A percentile compares a stretch with the other conserved stretches of the same genome.
phyloP scores from a whole-genome alignment of 2,113 vertebrate species.

The Microtus montanus region DNA sequence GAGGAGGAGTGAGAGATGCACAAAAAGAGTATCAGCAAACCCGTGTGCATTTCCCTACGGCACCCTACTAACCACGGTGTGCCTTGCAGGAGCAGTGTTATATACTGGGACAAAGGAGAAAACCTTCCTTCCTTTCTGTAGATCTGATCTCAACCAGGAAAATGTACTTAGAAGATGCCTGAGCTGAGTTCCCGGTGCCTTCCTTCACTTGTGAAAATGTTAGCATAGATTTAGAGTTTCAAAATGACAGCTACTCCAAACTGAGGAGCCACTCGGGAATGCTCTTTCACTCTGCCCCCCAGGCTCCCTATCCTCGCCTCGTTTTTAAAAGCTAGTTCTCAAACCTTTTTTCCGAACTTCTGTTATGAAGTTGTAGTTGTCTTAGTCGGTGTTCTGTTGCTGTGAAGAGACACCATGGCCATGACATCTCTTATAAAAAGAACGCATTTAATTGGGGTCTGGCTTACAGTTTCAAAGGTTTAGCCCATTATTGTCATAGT shows the following conservation, averaged over 20 bases:
- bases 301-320: background rate
- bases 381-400: background rate
- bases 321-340: conserved; percentile 8
- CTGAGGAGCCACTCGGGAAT: background rate
- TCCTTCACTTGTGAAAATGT: background rate
- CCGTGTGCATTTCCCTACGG: background rate
- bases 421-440: background rate
- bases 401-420: background rate
- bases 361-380: background rate
- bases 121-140: background rate
- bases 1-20: background rate
- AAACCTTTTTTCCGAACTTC: background rate
- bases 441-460: background rate
- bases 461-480: background rate
- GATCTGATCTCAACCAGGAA: background rate
- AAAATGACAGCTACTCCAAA: background rate
- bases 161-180: background rate
- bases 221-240: background rate
- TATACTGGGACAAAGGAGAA: background rate
- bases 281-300: background rate
- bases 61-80: background rate
- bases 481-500: too few relatives aligned
- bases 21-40: background rate
- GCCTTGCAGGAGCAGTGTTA: background rate
- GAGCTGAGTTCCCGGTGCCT: background rate